Conservation (phyloP, 92 coral and sea anemone species). For the Pocillopora meandrina region DNA sequence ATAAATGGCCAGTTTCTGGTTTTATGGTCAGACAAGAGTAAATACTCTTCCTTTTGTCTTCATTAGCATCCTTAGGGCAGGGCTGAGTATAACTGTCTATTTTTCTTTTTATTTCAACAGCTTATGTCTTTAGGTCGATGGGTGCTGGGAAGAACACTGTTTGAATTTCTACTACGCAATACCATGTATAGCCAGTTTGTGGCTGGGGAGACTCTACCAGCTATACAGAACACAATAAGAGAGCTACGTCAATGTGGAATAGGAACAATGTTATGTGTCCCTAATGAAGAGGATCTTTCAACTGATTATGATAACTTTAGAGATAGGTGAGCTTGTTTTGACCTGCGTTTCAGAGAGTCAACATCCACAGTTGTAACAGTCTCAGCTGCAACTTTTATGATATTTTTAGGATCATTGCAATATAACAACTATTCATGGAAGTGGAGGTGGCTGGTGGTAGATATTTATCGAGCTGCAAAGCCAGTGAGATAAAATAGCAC, state of each 20-base stretch:
- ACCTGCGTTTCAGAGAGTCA: neutral
- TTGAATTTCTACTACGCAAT: conserved; percentile 64
- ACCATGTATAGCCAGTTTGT: conserved; percentile 96
- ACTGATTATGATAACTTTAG: conserved; percentile 50
- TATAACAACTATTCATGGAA: too few relatives aligned
- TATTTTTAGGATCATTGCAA: too few relatives aligned
- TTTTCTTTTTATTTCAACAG: conserved; percentile 40
- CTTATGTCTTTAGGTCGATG: conserved; percentile 63
- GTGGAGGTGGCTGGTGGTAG: too few relatives aligned
- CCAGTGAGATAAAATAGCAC: too few relatives aligned
- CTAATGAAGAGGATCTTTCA: conserved; percentile 84
- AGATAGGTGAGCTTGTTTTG: conserved; percentile 45
- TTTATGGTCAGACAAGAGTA: too few relatives aligned
- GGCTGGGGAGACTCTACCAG: conserved; percentile 80
- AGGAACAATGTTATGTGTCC: conserved; percentile 80
- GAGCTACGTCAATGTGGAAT: conserved; percentile 63
- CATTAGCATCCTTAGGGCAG: neutral
- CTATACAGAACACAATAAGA: conserved; percentile 59
- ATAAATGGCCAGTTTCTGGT: too few relatives aligned
- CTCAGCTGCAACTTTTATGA: too few relatives aligned
- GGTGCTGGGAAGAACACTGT: conserved; percentile 70
- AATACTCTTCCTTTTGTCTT: neutral
- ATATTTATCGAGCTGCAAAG: too few relatives aligned
- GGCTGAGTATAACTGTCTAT: neutral
- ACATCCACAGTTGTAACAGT: too few relatives aligned